Conservation (phyloP, 1,140 invertebrate genomes). For the Bombus confusus region DNA sequence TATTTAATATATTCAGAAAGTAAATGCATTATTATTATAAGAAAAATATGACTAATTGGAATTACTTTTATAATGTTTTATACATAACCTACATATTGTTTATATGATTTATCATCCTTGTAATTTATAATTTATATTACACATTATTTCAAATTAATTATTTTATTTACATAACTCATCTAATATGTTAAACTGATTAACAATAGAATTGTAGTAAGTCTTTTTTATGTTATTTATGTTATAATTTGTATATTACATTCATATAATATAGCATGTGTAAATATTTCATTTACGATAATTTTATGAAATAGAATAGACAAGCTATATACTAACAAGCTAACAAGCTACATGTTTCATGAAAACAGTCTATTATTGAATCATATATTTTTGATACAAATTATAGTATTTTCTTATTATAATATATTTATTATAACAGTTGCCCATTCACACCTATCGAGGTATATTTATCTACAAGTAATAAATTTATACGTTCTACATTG, state of each 20-base stretch:
- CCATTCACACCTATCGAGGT: not conserved
- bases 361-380: not conserved
- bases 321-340: not conserved
- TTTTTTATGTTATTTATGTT: not conserved
- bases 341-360: not conserved
- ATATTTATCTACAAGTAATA: not conserved
- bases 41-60: conserved; percentile 17
- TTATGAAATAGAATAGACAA: conserved; percentile 39
- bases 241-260: conserved; percentile 21
- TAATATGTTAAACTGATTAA: not conserved
- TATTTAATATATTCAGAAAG: conserved; percentile 4
- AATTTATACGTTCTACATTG: too few relatives aligned
- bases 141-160: conserved; percentile 21
- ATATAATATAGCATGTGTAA: conserved; percentile 24
- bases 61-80: conserved; percentile 50
- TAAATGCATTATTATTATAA: conserved; percentile 23
- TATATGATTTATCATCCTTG: conserved; percentile 14
- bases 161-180: not conserved
- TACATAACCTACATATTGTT: conserved; percentile 17
- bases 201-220: not conserved
- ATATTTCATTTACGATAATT: conserved; percentile 5
- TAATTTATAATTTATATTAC: conserved; percentile 3
- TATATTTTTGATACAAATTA: conserved; percentile 13
- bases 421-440: not conserved
- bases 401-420: not conserved